Base-by-base conservation (phyloP, 2,113 vertebrate genomes). In the Labrus mixtus region DNA sequence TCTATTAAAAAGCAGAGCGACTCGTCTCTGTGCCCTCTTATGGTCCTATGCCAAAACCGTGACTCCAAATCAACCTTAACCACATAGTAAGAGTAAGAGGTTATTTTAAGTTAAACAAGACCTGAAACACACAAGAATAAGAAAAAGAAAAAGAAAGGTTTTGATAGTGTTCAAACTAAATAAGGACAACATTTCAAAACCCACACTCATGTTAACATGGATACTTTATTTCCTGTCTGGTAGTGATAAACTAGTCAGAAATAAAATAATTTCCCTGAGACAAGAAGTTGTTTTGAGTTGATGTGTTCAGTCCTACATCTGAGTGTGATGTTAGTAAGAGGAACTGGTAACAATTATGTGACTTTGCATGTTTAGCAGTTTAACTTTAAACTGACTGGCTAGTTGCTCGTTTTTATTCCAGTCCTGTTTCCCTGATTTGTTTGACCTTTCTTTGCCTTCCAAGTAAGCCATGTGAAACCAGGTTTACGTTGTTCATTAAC, bases 401-500 rank as follows among this genome's bases (percentile, higher is more conserved):
- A 4, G 29, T 33, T 33, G 29, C 29, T 33, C 6, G 29, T 33
- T 33, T 33, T 33, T 33, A 33, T 33, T 33, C 4, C 29, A 6
- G 29, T 33, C 29, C 29, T 33, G 29, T 33, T 33, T 33, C 29
- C 29, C 6, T 33, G 29, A 6, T 33, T 33, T 33, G 29, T 33
- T 6, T 33, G 29, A 25, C 29, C 29, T 4, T 33, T 2, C 6
- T 6, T 33, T 33, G 29, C 29, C 29, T 33, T 33, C 29, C 29
- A 33, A 4, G 4, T 33, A 33, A 33, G 29, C 29, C 29, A 33
- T 33, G 6, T 33, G 29, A 33, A 76, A 90, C 87, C 89, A 88
- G 89, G 83, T 89, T 90, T 91, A 79, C 93, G 90, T 88, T 84
- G 41, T 74, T 17, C 45, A 75, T 19, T 25, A 43, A 51, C 68